A percentile compares a stretch with the other conserved stretches of the same genome.
phyloP scores from a whole-genome alignment of 2,113 vertebrate species.

The Todiramphus chloris region DNA sequence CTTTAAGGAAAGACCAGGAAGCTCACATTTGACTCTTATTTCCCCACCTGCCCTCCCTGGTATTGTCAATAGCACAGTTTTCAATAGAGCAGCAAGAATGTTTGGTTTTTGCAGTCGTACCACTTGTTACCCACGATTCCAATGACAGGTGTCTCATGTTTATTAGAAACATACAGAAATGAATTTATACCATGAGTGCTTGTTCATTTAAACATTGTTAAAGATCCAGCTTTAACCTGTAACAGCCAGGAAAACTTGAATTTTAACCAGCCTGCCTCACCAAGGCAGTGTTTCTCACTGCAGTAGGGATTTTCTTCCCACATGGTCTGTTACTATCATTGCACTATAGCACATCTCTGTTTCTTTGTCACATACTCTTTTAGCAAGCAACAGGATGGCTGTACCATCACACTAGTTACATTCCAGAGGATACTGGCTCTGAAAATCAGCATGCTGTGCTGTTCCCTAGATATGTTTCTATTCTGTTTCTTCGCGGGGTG shows the following conservation, averaged over 20 bases:
- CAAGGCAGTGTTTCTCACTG: background rate
- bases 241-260: background rate
- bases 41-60: accelerated
- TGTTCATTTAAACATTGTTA: background rate
- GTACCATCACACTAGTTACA: background rate
- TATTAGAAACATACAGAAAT: background rate
- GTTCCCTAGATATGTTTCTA: background rate
- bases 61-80: background rate
- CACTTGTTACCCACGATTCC: background rate
- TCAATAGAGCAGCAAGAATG: background rate
- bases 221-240: background rate
- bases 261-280: background rate
- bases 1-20: background rate
- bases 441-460: background rate
- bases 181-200: background rate
- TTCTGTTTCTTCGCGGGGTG: background rate
- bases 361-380: background rate
- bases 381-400: background rate
- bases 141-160: background rate
- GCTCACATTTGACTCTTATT: background rate
- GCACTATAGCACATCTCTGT: background rate
- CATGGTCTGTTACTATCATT: background rate
- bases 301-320: background rate
- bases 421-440: background rate
- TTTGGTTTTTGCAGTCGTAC: background rate